Evolutionary conservation across 2,113 vertebrate species (phyloP), one percentile per base, ranked within the genome.

Genomic region (Camelus bactrianus): DNA sequence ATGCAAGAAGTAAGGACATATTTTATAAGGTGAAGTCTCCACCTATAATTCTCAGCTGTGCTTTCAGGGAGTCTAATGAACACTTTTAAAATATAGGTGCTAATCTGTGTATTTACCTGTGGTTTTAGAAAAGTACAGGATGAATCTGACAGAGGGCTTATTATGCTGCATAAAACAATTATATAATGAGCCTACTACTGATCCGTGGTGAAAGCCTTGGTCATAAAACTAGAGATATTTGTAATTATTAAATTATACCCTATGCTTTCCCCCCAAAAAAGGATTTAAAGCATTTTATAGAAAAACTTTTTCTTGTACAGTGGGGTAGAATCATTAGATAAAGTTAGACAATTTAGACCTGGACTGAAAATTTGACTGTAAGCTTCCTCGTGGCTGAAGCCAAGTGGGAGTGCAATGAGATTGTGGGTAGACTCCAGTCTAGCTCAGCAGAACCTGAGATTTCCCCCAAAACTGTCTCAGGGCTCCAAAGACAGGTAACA

Each of bases 81-180:
- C 64, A 94, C 46, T n/a, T 62, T 88, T 82, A 93, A 97, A 96
- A 94, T 89, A 70, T 46, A 95, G 38, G 62, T 67, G 91, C 35
- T 94, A 95, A 93, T 84, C 84, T 89, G 12, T 73, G 54, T 28
- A 5, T 73, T 89, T 80, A 88, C 95, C 84, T 96, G 38, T 20
- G 67, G 32, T 32, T 91, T 94, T 94, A 35, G 72, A 84, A 65
- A 48, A 38, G 80, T 50, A 70, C 32, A 90, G 46, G 60, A 95
- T 86, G 67, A 85, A 64, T 48, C 73, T 87, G 79, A 69, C 38
- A 76, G 32, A 77, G 16, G 72, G 9, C 24, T 95, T 60, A 65
- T 24, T 70, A 38, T 8, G n/a, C 20, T 84, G 58, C 20, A 54
- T 38, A 93, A 76, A 91, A 79, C 46, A 89, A 69, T 73, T 65